Evolutionary conservation across 1,140 invertebrate genomes (phyloP).

Genomic region (Tetramorium alpestre): DNA sequence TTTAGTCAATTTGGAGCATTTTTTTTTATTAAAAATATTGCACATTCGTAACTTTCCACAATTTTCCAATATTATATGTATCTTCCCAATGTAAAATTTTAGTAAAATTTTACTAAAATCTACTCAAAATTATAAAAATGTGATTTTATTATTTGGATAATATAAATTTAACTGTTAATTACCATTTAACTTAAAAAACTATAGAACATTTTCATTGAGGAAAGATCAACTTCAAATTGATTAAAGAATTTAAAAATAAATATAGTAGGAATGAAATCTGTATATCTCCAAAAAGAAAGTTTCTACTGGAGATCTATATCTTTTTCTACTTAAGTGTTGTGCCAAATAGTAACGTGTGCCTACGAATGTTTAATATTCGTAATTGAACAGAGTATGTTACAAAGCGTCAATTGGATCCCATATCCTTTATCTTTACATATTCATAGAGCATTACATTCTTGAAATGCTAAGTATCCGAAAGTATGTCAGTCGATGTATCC

Average conservation of each 20-base stretch:
- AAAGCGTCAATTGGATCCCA: slow-evolving; percentile 39
- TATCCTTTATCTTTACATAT: slow-evolving; percentile 32
- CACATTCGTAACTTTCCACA: not conserved
- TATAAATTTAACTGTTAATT: slow-evolving; percentile 16
- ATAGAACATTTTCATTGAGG: not conserved
- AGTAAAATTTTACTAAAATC: not conserved
- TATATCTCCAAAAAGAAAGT: not conserved
- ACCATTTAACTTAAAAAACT: not conserved
- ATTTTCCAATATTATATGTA: not conserved
- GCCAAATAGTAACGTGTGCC: slow-evolving; percentile 51
- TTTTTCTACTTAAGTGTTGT: slow-evolving; percentile 47
- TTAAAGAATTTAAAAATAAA: not conserved
- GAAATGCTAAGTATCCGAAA: slow-evolving; percentile 76
- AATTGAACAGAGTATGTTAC: slow-evolving; percentile 46
- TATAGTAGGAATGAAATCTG: not conserved
- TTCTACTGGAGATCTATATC: slow-evolving; percentile 47
- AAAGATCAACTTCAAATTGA: not conserved
- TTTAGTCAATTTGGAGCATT: not conserved
- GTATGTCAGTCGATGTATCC: slow-evolving; percentile 65
- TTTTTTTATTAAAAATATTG: not conserved
- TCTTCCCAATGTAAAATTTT: not conserved
- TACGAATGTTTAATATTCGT: slow-evolving; percentile 17
- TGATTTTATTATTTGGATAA: not conserved
- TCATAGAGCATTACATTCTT: slow-evolving; percentile 4
- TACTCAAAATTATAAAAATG: not conserved